Conservation (phyloP, 2,797 vertebrate genomes). For the Alectoris magna region DNA sequence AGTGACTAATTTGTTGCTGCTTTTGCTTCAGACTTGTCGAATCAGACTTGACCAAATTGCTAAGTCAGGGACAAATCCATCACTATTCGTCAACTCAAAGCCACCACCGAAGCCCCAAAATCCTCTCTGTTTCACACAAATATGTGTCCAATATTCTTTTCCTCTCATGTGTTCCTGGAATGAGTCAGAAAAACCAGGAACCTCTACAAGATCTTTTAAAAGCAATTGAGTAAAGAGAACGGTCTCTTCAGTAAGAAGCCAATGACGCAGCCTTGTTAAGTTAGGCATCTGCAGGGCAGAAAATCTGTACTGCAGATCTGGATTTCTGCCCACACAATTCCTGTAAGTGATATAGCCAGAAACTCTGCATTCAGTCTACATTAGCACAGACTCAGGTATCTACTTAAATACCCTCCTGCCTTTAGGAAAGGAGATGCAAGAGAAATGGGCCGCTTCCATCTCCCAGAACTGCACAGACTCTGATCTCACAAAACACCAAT, state of each 20-base stretch:
- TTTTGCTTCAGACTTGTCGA: neutral
- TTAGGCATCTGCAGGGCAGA: slow-evolving; percentile 29
- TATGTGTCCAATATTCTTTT: neutral
- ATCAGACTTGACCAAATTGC: neutral
- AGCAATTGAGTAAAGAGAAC: neutral
- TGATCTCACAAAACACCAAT: neutral
- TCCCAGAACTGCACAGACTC: neutral
- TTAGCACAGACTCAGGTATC: neutral
- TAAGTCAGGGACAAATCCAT: neutral
- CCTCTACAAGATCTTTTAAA: neutral
- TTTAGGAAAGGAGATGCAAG: neutral
- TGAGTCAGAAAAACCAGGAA: neutral
- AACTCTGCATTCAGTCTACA: neutral
- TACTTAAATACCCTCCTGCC: neutral
- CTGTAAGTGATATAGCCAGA: slow-evolving; percentile 21
- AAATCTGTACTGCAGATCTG: slow-evolving; percentile 39
- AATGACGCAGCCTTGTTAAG: neutral
- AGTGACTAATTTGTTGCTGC: neutral
- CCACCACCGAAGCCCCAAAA: neutral
- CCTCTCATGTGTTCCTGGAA: neutral
- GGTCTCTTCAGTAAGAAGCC: neutral
- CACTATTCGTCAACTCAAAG: neutral
- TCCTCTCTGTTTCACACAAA: neutral
- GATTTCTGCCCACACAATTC: slow-evolving; percentile 51
- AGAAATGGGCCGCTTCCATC: neutral